Conservation (phyloP, 2,797 vertebrate genomes). For the Rousettus madagascariensis region DNA sequence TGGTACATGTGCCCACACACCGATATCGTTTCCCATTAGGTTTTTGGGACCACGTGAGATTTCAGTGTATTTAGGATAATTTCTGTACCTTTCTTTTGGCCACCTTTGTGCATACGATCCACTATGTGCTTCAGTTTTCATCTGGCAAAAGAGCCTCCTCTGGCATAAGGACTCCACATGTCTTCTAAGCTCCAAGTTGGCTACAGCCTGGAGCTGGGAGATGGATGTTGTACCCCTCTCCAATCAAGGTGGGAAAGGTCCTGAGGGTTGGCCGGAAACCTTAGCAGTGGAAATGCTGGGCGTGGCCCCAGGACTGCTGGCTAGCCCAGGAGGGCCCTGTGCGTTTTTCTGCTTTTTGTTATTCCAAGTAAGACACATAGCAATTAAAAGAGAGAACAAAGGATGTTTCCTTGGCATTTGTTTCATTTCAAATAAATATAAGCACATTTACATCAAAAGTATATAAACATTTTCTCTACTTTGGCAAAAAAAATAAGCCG, state of each 20-base stretch:
- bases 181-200: neutral
- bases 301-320: conserved; percentile 44
- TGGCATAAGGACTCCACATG: neutral
- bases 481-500: conserved; percentile 70
- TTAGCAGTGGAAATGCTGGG: neutral
- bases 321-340: conserved; percentile 72
- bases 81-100: conserved; percentile 5
- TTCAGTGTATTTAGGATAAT: neutral
- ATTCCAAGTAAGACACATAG: conserved; percentile 65
- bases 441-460: conserved; percentile 83
- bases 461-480: conserved; percentile 80
- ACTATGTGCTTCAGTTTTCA: neutral
- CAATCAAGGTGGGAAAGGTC: neutral
- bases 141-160: neutral
- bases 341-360: conserved; percentile 50
- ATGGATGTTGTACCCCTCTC: neutral
- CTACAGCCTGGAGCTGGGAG: neutral
- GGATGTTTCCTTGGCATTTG: conserved; percentile 78
- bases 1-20: neutral
- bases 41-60: neutral
- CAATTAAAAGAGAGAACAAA: conserved; percentile 76
- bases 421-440: conserved; percentile 87
- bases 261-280: neutral
- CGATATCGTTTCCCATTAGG: neutral
- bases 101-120: neutral